Percentiles rank a stretch among this genome's conserved stretches.
Evolutionary conservation across 2,888 invertebrate genomes (phyloP).

Genomic region (Tenodera sinensis): DNA sequence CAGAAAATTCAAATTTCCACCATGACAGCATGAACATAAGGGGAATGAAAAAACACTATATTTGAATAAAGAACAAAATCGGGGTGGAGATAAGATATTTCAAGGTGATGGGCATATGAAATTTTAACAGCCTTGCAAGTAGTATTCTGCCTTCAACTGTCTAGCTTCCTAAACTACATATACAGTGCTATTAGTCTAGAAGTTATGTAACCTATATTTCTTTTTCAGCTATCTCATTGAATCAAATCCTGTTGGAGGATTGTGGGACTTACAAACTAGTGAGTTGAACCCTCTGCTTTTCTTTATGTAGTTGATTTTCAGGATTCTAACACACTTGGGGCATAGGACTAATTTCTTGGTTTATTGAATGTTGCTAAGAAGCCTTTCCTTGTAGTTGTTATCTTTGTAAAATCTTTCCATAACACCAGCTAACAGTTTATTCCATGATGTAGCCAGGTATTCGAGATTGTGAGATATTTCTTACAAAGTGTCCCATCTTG

Average conservation of each 20-base stretch:
- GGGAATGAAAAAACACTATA: no score
- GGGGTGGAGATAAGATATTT: no score
- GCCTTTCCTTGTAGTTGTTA: not conserved
- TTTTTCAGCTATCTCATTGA: slow-evolving; percentile 22
- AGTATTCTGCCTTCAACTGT: not conserved
- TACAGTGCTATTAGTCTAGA: not conserved
- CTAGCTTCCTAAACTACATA: not conserved
- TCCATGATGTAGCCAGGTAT: not conserved
- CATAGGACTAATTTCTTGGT: not conserved
- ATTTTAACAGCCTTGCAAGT: not conserved
- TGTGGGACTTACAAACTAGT: not conserved
- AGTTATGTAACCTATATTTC: not conserved
- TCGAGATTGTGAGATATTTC: not conserved
- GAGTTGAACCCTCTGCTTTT: not conserved
- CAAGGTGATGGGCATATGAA: not conserved
- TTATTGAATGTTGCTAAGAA: not conserved
- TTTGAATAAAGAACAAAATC: no score
- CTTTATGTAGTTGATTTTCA: not conserved
- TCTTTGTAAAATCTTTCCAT: not conserved
- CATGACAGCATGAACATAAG: no score
- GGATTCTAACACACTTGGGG: not conserved
- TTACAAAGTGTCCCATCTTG: not conserved
- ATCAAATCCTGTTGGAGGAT: slow-evolving; percentile 20
- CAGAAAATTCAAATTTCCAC: no score
- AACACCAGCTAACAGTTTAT: not conserved